Evolutionary conservation across 2,888 invertebrate species (phyloP).

Genomic region (Lepidocyrtinus sp.): DNA sequence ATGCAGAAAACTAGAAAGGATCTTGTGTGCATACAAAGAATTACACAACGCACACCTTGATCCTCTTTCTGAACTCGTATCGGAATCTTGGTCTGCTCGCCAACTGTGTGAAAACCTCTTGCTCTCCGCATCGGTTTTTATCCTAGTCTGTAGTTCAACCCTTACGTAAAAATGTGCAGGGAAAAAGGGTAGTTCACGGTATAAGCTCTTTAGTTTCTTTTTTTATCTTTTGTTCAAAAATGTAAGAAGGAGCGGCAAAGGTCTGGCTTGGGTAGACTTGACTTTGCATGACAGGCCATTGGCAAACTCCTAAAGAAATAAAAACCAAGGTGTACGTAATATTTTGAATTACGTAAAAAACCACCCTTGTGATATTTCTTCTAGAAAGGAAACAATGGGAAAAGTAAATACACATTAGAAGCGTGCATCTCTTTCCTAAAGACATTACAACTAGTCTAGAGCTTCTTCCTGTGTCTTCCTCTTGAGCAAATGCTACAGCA

Average conservation of each 20-base stretch:
- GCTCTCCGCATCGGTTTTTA: not conserved
- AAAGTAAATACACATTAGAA: no score
- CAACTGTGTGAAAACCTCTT: no score
- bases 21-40: slow-evolving; percentile 19
- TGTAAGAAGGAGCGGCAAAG: not conserved
- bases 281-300: no score
- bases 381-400: slow-evolving; percentile 33
- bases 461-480: no score
- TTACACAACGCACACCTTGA: slow-evolving; percentile 11
- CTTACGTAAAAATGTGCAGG: not conserved
- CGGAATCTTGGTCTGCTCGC: not conserved
- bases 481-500: no score
- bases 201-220: not conserved
- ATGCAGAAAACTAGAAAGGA: slow-evolving; percentile 35
- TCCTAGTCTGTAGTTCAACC: not conserved
- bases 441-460: no score
- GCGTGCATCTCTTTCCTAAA: no score
- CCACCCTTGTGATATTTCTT: no score
- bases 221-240: not conserved
- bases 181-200: not conserved
- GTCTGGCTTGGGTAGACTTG: no score
- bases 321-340: no score
- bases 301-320: no score
- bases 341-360: no score
- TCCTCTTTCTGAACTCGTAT: not conserved